Evolutionary conservation across 2,888 invertebrate genomes (phyloP).

Genomic region (Asteroscopus sphinx): DNA sequence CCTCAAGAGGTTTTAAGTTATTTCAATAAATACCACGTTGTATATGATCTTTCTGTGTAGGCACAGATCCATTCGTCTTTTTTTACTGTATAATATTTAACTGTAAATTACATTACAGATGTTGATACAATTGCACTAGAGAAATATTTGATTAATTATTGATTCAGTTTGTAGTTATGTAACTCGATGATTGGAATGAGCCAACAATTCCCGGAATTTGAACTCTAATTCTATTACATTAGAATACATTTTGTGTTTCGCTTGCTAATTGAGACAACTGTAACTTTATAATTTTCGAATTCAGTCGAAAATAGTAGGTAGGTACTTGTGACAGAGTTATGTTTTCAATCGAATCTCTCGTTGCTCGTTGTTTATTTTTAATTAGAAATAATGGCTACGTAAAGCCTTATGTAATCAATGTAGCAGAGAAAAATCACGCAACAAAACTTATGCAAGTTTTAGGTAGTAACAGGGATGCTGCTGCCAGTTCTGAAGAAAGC

Average conservation of each 20-base stretch:
- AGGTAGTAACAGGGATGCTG: too few species aligned
- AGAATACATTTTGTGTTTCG: conserved; percentile 50
- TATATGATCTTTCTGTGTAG: conserved; percentile 66
- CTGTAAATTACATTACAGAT: conserved; percentile 62
- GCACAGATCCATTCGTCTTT: conserved; percentile 54
- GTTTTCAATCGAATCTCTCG: conserved; percentile 35
- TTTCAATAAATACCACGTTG: too few species aligned
- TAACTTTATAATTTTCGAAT: conserved; percentile 52
- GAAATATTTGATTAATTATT: conserved; percentile 53
- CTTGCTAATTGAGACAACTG: conserved; percentile 40
- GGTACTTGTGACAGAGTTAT: conserved; percentile 36
- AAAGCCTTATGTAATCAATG: conserved; percentile 13
- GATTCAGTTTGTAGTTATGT: conserved; percentile 61
- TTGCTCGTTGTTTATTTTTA: conserved; percentile 29
- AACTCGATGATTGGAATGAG: conserved; percentile 71
- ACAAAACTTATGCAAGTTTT: too few species aligned
- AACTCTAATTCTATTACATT: conserved; percentile 54
- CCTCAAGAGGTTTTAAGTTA: too few species aligned
- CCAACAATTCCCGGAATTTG: conserved; percentile 54
- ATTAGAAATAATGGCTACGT: conserved; percentile 23
- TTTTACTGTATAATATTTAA: conserved; percentile 67
- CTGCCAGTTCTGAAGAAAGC: too few species aligned
- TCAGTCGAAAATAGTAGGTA: conserved; percentile 44
- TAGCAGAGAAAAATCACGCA: too few species aligned
- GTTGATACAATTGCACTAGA: conserved; percentile 57